phyloP scores from a whole-genome alignment of 2,113 vertebrate species.

The Tauraco erythrolophus region DNA sequence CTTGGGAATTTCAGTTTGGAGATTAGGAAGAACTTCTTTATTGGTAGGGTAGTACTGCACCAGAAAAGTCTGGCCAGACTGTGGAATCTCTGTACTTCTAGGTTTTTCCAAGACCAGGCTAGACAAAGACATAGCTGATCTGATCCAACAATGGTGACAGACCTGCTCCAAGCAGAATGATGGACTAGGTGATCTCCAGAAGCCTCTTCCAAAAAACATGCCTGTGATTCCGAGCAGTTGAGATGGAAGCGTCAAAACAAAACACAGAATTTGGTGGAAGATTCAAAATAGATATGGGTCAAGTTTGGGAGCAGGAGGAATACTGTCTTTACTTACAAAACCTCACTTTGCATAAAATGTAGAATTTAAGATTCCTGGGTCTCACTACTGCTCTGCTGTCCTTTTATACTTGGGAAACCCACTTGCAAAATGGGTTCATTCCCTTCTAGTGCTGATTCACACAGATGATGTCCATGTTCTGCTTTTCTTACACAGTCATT shows the following conservation, averaged over 20 bases:
- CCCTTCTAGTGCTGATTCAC: not conserved
- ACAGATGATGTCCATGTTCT: not conserved
- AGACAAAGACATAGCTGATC: not conserved
- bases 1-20: not conserved
- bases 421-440: not conserved
- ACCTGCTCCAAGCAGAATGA: not conserved
- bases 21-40: not conserved
- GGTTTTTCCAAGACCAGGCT: not conserved
- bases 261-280: not conserved
- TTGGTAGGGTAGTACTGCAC: not conserved
- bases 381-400: not conserved
- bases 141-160: not conserved
- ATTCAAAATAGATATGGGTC: not conserved
- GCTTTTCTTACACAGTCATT: not conserved
- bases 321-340: not conserved
- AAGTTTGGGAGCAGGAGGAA: not conserved
- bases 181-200: not conserved
- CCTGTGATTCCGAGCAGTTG: not conserved
- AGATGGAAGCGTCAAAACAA: not conserved
- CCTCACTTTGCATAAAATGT: not conserved
- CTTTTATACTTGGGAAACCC: not conserved
- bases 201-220: not conserved
- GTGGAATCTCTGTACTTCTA: not conserved
- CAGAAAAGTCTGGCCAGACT: not conserved
- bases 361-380: not conserved